Evolutionary conservation across 2,113 vertebrate species (phyloP).

Genomic region (Athene noctua): DNA sequence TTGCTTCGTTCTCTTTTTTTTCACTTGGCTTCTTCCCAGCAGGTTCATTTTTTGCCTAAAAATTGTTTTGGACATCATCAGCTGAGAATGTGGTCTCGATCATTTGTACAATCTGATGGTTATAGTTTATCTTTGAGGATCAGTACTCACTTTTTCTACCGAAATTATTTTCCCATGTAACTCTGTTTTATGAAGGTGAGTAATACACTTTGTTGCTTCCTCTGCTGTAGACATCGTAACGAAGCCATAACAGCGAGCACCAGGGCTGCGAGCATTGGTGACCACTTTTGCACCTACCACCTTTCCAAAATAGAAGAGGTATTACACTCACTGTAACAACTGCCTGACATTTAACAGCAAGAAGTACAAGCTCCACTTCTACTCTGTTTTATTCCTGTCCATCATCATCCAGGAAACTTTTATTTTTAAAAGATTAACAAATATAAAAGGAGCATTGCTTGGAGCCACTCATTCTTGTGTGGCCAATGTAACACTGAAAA

Average conservation of each 20-base stretch:
- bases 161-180: slow-evolving; percentile 96
- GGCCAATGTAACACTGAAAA: not conserved
- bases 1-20: slow-evolving; percentile 82
- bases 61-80: slow-evolving; percentile 10
- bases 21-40: slow-evolving; percentile 89
- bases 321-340: not conserved
- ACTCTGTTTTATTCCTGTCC: not conserved
- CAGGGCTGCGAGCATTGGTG: slow-evolving; percentile 94
- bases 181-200: slow-evolving; percentile 91
- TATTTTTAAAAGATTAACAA: not conserved
- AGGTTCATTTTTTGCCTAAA: slow-evolving; percentile 95
- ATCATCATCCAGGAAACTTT: not conserved
- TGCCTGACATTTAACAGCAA: not conserved
- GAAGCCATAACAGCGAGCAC: slow-evolving; percentile 94
- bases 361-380: not conserved
- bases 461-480: not conserved
- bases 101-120: not conserved
- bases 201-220: slow-evolving; percentile 92
- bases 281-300: slow-evolving; percentile 97
- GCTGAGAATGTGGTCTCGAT: not conserved
- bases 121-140: not conserved
- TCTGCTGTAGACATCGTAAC: slow-evolving; percentile 95
- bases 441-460: not conserved
- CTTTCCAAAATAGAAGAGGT: slow-evolving; percentile 59
- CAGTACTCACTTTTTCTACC: slow-evolving; percentile 86